phyloP scores from a whole-genome alignment of 2,797 vertebrate genomes.

The Mycteria americana region DNA sequence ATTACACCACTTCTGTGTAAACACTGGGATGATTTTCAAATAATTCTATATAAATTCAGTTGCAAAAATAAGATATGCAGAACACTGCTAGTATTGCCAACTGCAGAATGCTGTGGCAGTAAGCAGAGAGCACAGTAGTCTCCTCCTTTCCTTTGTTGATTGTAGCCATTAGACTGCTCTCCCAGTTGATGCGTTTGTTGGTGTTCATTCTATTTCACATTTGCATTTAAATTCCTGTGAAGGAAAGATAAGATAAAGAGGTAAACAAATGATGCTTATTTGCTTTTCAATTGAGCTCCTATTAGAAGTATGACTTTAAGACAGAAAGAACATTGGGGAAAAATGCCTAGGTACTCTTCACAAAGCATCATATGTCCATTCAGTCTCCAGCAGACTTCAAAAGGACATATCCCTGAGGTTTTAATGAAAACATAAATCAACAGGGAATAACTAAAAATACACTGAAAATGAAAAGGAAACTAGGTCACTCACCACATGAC shows the following conservation, averaged over 20 bases:
- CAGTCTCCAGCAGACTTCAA: conserved; percentile 29
- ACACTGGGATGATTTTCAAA: conserved; percentile 38
- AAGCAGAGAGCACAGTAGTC: conserved; percentile 43
- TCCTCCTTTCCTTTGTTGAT: conserved; percentile 49
- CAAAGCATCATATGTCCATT: conserved; percentile 23
- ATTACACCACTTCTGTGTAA: conserved; percentile 33
- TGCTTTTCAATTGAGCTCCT: conserved; percentile 57
- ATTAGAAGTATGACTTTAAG: conserved; percentile 28
- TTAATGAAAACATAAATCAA: conserved; percentile 72
- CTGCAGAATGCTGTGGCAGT: conserved; percentile 28
- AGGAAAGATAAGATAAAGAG: conserved; percentile 67
- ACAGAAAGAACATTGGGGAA: neutral
- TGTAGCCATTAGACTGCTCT: conserved; percentile 43
- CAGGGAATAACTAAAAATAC: conserved; percentile 56
- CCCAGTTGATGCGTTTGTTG: conserved; percentile 43
- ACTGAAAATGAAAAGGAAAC: conserved; percentile 53
- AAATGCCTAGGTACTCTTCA: neutral
- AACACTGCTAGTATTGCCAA: neutral
- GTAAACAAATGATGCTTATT: conserved; percentile 69
- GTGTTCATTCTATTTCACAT: conserved; percentile 59
- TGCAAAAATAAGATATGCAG: conserved; percentile 10
- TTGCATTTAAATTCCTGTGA: conserved; percentile 72
- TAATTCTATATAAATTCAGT: conserved; percentile 16
- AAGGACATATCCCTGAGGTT: conserved; percentile 34
- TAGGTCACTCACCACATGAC: conserved; percentile 24